Base-by-base conservation (phyloP, 2,888 invertebrate genomes). In the Lathronympha strigana region DNA sequence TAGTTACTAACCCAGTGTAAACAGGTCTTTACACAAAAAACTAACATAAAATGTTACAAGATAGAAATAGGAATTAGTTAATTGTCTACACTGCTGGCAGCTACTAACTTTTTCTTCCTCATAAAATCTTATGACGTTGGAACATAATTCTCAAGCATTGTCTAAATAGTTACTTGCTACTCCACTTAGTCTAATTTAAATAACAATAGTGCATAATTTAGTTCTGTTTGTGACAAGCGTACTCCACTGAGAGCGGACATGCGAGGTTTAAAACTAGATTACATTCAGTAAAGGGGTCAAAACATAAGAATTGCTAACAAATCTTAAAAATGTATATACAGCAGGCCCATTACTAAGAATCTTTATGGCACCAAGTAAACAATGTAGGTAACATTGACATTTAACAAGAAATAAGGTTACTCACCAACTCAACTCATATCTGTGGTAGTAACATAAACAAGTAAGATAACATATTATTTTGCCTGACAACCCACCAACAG, bases 321-420 rank as follows among this genome's bases (percentile, higher is more conserved):
- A 61, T 36, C 61, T 61, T 54, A 49, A 47, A 57, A 53, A 54
- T 66, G 61, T 61, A 54, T 47, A 61, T 47, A 67, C 64, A 71
- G 68, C 61, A 74, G 72, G 69, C 73, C 75, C 75, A 75, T 74
- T 74, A 72, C 70, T 73, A 74, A 76, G 68, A 75, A 73, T 61
- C 74, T 70, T 71, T 85, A 86, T 86, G 86, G 86, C 86, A 86
- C 86, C 82, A 80, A 80, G 73, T 73, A 73, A 70, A 79, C 72
- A 63, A 72, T 71, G 70, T 64, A 69, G 63, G 57, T 68, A 68
- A 51, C 54, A 70, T 61, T 67, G 66, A 51, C 58, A 62, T 66
- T 53, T 47, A 57, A 55, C 43, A 53, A 68, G 31, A 54, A 55
- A 58, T 57, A 63, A 68, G 58, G 63, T 61, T 69, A 43, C 55